Evolutionary conservation across 2,797 vertebrate genomes (phyloP).

Genomic region (Schizopygopsis malacanthus): DNA sequence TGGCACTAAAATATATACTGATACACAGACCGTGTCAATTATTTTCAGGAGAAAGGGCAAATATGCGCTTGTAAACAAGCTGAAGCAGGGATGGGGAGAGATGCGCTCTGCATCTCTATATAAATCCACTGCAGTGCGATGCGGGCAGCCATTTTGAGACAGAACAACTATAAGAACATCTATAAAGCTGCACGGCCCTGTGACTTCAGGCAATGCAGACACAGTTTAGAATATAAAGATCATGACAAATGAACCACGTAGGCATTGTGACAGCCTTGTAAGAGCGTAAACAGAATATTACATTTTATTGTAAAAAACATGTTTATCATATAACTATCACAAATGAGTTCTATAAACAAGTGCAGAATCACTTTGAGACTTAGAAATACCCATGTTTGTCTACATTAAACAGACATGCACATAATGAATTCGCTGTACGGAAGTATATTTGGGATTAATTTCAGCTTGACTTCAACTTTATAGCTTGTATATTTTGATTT

Average conservation of each 20-base stretch:
- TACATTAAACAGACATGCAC: not conserved
- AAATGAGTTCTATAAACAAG: not conserved
- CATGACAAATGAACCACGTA: not conserved
- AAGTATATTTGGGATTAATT: not conserved
- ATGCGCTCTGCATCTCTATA: not conserved
- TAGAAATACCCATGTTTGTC: not conserved
- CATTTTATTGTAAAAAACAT: not conserved
- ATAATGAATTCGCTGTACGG: not conserved
- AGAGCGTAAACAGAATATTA: not conserved
- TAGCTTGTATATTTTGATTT: not conserved
- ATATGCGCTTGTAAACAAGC: not conserved
- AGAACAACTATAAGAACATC: not conserved
- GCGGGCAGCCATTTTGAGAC: slow-evolving; percentile 21
- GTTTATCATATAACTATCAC: not conserved
- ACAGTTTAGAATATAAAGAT: not conserved
- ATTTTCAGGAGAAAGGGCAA: not conserved
- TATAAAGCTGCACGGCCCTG: not conserved
- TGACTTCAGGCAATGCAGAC: not conserved
- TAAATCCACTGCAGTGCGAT: slow-evolving; percentile 30
- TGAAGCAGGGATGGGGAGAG: not conserved
- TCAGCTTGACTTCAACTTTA: not conserved
- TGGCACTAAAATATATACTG: not conserved
- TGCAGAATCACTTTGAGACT: not conserved
- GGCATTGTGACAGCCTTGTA: not conserved
- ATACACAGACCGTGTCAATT: not conserved